Base-by-base conservation (phyloP, 2,888 invertebrate species). In the Archips xylosteana region DNA sequence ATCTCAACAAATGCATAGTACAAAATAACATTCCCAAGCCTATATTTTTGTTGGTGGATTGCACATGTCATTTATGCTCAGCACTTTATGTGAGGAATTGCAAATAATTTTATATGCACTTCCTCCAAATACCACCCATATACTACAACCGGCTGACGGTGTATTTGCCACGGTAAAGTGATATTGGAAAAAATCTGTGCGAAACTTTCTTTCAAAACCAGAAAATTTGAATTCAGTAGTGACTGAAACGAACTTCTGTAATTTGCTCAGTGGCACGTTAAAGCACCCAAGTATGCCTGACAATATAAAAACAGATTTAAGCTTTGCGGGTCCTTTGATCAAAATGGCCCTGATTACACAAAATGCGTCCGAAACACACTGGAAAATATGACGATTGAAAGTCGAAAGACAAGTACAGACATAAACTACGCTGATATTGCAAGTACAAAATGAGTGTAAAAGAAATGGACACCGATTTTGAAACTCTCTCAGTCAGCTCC, bases 1-100 rank as follows among this genome's bases (percentile, higher is more conserved):
- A 75, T 3, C 81, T 83, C 49, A 67, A 81, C 68, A 74, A 69
- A 1, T 84, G 81, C 80, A 0, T 84, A 0, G 65, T 3, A 1
- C 6, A 67, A 59, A 78, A 81, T 49, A 65, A 78, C 2, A 75
- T 78, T 10, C 64, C 71, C 67, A 80, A 79, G 70, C 79, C 81
- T 0, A 49, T 82, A 1, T 51, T 81, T 12, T 54, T 82, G 15
- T 73, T 83, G 0, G 70, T 83, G 9, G 82, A 83, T 75, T 81
- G 82, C 82, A 81, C 60, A 78, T 83, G 36, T 36, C 36, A 3
- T 36, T 36, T 3, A 36, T 36, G 36, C 36, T 36, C 36, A 36
- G 45, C 8, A 45, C 45, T 10, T 4, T 45, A 6, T 45, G 45
- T 12, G 45, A 45, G 12, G 45, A 45, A 45, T 4, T 45, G 45